Evolutionary conservation across 2,113 vertebrate genomes (phyloP).

Genomic region (Caloenas nicobarica): DNA sequence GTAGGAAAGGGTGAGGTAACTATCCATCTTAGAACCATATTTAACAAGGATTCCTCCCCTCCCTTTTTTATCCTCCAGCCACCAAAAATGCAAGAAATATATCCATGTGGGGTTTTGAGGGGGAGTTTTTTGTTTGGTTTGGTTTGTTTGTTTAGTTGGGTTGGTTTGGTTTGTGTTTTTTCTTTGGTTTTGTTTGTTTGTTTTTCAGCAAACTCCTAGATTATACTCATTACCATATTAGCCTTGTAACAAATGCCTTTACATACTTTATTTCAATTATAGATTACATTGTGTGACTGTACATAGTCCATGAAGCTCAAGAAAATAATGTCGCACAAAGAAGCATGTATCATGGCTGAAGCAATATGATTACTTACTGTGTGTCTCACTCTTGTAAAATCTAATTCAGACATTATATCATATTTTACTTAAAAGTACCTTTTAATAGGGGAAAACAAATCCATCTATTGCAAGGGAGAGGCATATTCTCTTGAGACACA

Average conservation of each 20-base stretch:
- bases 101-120: neutral
- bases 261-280: constrained; percentile 36
- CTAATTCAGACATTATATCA: constrained; percentile 31
- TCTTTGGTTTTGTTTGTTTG: too few relatives aligned
- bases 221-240: constrained; percentile 40
- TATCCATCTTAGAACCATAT: neutral
- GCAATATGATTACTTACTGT: neutral
- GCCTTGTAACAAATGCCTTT: constrained; percentile 38
- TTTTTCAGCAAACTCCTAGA: neutral
- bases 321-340: constrained; percentile 35
- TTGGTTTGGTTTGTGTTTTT: neutral
- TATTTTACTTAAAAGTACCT: constrained; percentile 28
- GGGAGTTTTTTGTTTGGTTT: too few relatives aligned
- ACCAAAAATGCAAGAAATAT: neutral
- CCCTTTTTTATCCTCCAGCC: neutral
- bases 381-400: neutral
- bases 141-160: neutral
- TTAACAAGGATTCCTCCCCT: neutral
- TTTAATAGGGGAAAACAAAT: constrained; percentile 4
- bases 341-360: constrained; percentile 6
- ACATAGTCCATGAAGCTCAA: neutral
- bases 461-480: neutral
- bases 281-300: neutral
- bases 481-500: neutral
- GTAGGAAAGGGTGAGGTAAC: neutral